A percentile compares a stretch with the other conserved stretches of the same genome.
phyloP scores from a whole-genome alignment of 1,140 invertebrate species.

The Diorhabda sublineata region DNA sequence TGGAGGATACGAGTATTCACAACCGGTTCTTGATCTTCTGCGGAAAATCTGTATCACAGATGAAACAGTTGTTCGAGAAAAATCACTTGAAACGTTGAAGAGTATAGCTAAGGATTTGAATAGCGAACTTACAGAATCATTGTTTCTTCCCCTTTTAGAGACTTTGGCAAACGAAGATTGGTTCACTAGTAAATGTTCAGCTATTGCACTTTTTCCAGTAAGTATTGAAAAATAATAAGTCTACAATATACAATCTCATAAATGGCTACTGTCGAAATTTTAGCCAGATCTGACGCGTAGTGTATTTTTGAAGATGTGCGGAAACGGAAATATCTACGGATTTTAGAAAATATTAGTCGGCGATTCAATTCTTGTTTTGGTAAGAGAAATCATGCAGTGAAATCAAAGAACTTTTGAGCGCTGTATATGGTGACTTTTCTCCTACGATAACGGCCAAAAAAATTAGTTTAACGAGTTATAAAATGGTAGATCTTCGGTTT shows the following conservation, averaged over 20 bases:
- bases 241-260: too few species aligned
- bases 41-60: constrained; percentile 32
- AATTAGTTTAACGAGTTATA: too few species aligned
- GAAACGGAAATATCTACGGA: too few species aligned
- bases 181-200: constrained; percentile 41
- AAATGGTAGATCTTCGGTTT: background rate
- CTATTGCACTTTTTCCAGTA: constrained; percentile 34
- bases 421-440: too few species aligned
- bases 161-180: constrained; percentile 32
- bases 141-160: constrained; percentile 28
- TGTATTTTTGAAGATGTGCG: too few species aligned
- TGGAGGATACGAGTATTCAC: constrained; percentile 34
- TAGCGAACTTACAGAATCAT: constrained; percentile 26
- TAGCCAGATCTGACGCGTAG: too few species aligned
- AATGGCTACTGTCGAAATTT: too few species aligned
- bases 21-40: constrained; percentile 33
- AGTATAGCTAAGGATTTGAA: constrained; percentile 27
- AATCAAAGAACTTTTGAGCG: too few species aligned
- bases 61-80: constrained; percentile 36
- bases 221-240: constrained; percentile 10
- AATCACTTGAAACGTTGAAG: constrained; percentile 32
- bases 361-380: too few species aligned
- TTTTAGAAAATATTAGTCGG: too few species aligned
- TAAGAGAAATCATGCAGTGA: too few species aligned
- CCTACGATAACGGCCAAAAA: too few species aligned